Percentiles rank a stretch among this genome's conserved stretches.
Evolutionary conservation across 2,113 vertebrate genomes (phyloP).

Genomic region (Nipponia nippon): DNA sequence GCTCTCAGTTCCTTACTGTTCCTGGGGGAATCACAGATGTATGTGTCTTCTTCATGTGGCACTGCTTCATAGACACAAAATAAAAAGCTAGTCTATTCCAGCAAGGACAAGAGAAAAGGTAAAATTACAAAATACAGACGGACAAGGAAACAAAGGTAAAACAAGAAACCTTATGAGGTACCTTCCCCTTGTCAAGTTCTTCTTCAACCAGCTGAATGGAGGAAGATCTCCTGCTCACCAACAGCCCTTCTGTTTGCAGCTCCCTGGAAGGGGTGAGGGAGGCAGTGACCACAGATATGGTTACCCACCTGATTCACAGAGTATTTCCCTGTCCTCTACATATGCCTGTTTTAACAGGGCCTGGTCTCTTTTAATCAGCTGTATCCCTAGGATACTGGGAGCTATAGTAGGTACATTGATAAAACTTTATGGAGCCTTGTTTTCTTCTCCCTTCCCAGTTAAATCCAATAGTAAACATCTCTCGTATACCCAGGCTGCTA

Average conservation of each 20-base stretch:
- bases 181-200: not conserved
- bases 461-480: not conserved
- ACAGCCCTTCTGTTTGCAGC: not conserved
- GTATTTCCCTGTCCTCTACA: not conserved
- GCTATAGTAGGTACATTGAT: not conserved
- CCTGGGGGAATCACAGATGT: rapidly evolving
- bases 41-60: not conserved
- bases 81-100: not conserved
- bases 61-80: not conserved
- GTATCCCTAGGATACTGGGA: not conserved
- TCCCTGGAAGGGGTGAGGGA: not conserved
- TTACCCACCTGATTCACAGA: not conserved
- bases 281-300: not conserved
- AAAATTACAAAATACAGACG: not conserved
- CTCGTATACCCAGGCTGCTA: not conserved
- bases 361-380: not conserved
- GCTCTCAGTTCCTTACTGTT: not conserved
- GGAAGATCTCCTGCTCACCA: not conserved
- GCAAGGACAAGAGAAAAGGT: not conserved
- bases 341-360: not conserved
- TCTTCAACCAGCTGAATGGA: not conserved
- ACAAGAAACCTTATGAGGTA: not conserved
- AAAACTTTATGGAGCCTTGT: not conserved
- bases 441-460: not conserved
- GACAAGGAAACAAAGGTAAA: not conserved